These are phyloP conservation scores for Biston betularia DNA, from an alignment of 2,888 invertebrate genomes.

Conservation along the genomic window DNA sequence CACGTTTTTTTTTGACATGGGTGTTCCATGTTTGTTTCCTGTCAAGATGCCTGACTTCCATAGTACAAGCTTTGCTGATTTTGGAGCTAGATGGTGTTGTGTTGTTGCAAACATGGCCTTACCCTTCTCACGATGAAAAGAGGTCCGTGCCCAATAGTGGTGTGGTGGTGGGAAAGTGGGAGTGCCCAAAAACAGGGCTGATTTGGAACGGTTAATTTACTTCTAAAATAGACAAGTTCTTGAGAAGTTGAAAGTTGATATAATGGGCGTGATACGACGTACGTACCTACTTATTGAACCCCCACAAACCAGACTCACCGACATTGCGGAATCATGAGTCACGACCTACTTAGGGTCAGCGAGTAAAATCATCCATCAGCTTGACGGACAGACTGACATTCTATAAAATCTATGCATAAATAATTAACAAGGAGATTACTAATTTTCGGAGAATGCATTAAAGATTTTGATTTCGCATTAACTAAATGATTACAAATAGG, in stretches of 20 bases:
- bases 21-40: too few species aligned
- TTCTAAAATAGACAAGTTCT: neutral
- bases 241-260: neutral
- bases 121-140: too few species aligned
- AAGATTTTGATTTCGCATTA: conserved; percentile 23
- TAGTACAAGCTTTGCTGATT: too few species aligned
- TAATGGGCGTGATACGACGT: neutral
- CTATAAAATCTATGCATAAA: conserved; percentile 50
- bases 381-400: conserved; percentile 53
- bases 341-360: conserved; percentile 54
- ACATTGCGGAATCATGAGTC: conserved; percentile 45
- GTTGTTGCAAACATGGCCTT: too few species aligned
- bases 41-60: too few species aligned
- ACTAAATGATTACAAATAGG: neutral
- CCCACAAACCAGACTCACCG: conserved; percentile 4
- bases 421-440: conserved; percentile 54
- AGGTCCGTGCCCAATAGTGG: too few species aligned
- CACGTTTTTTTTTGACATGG: too few species aligned
- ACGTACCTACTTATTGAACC: neutral
- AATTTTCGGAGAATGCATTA: conserved; percentile 37
- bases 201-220: neutral
- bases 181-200: too few species aligned
- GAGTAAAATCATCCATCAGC: conserved; percentile 63
- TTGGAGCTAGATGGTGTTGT: too few species aligned
- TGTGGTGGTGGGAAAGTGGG: too few species aligned